These are phyloP conservation scores for Vidua macroura DNA, from an alignment of 2,113 vertebrate genomes.

Conservation along the genomic window DNA sequence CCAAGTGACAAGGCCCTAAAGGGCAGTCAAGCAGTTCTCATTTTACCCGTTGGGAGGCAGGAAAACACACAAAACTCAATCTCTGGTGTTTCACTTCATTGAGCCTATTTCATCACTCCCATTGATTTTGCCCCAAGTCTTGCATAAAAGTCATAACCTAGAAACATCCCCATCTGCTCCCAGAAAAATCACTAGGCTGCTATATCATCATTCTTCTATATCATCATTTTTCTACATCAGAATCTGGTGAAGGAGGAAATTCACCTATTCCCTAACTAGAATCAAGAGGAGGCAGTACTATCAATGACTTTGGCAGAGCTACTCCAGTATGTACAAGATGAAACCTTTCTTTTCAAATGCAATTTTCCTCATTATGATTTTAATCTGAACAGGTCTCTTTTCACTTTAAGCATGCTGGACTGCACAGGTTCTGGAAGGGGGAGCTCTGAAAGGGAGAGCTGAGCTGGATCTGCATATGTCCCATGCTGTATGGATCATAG, in stretches of 20 bases:
- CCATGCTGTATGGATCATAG: neutral
- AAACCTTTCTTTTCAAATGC: neutral
- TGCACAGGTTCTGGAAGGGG: neutral
- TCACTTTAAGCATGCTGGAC: neutral
- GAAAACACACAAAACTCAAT: neutral
- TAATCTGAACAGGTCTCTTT: neutral
- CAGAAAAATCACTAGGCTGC: neutral
- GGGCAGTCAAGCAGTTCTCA: neutral
- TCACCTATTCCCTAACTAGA: neutral
- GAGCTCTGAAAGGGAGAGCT: neutral
- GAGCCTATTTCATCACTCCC: neutral
- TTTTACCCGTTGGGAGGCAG: conserved; percentile 46
- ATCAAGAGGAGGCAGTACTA: neutral
- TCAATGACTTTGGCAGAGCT: neutral
- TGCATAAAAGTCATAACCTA: neutral
- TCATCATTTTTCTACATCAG: neutral
- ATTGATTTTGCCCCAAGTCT: neutral
- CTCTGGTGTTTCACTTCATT: neutral
- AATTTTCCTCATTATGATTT: neutral
- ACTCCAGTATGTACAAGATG: neutral
- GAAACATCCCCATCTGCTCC: neutral
- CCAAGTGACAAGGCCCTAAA: neutral
- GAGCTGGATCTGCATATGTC: neutral
- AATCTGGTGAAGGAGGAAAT: neutral
- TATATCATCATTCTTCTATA: neutral